Percentiles rank a stretch among this genome's conserved stretches.
Evolutionary conservation across 2,113 vertebrate genomes (phyloP).

Genomic region (Dicaeum eximium): DNA sequence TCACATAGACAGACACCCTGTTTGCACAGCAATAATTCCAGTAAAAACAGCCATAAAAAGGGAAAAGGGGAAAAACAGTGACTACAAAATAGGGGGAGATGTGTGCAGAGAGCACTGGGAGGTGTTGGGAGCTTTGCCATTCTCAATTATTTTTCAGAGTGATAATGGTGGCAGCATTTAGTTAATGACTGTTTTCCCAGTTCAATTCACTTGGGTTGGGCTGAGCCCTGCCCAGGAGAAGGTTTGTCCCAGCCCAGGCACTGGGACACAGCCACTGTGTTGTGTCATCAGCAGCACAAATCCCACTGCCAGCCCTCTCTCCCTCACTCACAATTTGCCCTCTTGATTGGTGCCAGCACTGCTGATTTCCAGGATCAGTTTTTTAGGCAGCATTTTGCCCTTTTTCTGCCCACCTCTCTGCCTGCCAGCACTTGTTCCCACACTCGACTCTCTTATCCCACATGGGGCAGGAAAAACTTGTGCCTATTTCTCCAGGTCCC

Average conservation of each 20-base stretch:
- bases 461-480: not conserved
- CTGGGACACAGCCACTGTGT: not conserved
- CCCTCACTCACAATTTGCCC: not conserved
- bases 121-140: not conserved
- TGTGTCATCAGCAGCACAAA: not conserved
- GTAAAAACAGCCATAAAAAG: not conserved
- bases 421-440: not conserved
- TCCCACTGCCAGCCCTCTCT: rapidly evolving
- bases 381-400: not conserved
- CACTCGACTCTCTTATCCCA: not conserved
- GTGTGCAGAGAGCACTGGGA: not conserved
- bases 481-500: not conserved
- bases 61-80: not conserved
- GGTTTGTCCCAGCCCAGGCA: not conserved
- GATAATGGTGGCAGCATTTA: not conserved
- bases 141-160: not conserved
- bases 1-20: not conserved
- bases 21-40: slow-evolving; percentile 9
- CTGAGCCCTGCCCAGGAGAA: not conserved
- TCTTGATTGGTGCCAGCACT: not conserved
- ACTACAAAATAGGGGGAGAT: not conserved
- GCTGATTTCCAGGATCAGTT: not conserved
- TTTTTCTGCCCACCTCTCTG: not conserved
- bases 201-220: not conserved
- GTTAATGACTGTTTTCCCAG: not conserved